Base-by-base conservation (phyloP, 2,113 vertebrate genomes). In the Parotia lawesii region DNA sequence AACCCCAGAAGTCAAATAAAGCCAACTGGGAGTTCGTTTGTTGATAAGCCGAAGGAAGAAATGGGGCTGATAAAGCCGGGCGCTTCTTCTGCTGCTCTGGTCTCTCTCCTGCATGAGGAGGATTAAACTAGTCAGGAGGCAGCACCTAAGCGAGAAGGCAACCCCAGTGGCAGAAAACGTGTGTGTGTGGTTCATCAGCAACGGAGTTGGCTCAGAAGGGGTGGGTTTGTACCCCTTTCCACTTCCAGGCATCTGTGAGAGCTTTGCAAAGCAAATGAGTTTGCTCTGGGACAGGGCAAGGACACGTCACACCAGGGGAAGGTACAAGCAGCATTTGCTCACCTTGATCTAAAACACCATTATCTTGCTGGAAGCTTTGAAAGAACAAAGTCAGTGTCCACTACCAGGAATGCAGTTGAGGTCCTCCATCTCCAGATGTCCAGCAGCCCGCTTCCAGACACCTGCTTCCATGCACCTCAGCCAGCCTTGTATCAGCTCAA, bases 221-320 rank as follows among this genome's bases (percentile, higher is more conserved):
- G 7, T 61, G 57, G 12, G 5, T 51, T 44, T 90, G 45, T 42
- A 33, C 23, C 37, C 31, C 25, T 47, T 91, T 50, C 51, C 50
- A 44, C 45, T 82, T 42, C 70, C 69, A 95, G 56, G 37, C 51
- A 53, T 74, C 82, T 64, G 42, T 15, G 31, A 58, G 22, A 0
- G 1, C 40, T 96, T 95, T 94, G 93, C 94, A 95, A 95, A 94
- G 75, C 90, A 95, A 97, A 95, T 92, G 82, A 95, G 72, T 64
- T 77, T 88, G 65, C 61, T 70, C 10, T 4, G 3, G 40, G 44
- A 87, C 44, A 37, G 28, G 28, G 11, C 56, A 87, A 76, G 44
- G 79, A 71, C 75, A 40, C 9, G 6, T 19, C 44, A 19, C 44
- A 9, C 24, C 25, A 33, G 28, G 31, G 22, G n/a, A 86, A 76